These are phyloP conservation scores for Parapristionchus giblindavisi DNA, from an alignment of 2,888 invertebrate species.

Conservation along the genomic window DNA sequence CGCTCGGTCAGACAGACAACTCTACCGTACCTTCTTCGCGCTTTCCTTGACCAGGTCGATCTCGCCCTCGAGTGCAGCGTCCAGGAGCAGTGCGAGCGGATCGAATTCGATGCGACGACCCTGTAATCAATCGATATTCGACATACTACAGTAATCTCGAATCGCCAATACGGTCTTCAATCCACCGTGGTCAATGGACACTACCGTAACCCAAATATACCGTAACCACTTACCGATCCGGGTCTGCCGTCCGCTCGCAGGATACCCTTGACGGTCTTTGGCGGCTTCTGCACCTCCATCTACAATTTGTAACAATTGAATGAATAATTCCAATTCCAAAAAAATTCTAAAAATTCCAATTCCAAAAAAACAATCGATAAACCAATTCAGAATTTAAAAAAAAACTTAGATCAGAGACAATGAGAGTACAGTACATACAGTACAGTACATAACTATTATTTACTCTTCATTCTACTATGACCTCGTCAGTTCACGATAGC, in stretches of 20 bases:
- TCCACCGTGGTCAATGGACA: too few relatives aligned
- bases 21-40: slow-evolving; percentile 76
- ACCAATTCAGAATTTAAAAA: too few relatives aligned
- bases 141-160: neutral
- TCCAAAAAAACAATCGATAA: too few relatives aligned
- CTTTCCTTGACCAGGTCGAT: slow-evolving; percentile 94
- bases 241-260: slow-evolving; percentile 41
- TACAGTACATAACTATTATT: too few relatives aligned
- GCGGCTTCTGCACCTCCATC: slow-evolving; percentile 41
- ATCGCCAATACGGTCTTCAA: too few relatives aligned
- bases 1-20: neutral
- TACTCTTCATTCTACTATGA: too few relatives aligned
- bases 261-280: slow-evolving; percentile 57
- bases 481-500: too few relatives aligned
- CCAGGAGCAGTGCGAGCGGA: slow-evolving; percentile 91
- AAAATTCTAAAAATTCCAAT: too few relatives aligned
- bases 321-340: neutral
- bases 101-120: slow-evolving; percentile 90
- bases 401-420: too few relatives aligned
- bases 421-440: too few relatives aligned
- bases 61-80: slow-evolving; percentile 97
- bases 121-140: neutral
- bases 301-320: neutral
- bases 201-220: neutral
- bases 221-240: slow-evolving; percentile 19